Percentiles rank a stretch among this genome's conserved stretches.
These are phyloP conservation scores for Scomber colias DNA, from an alignment of 2,113 vertebrate genomes.

Conservation along the genomic window DNA sequence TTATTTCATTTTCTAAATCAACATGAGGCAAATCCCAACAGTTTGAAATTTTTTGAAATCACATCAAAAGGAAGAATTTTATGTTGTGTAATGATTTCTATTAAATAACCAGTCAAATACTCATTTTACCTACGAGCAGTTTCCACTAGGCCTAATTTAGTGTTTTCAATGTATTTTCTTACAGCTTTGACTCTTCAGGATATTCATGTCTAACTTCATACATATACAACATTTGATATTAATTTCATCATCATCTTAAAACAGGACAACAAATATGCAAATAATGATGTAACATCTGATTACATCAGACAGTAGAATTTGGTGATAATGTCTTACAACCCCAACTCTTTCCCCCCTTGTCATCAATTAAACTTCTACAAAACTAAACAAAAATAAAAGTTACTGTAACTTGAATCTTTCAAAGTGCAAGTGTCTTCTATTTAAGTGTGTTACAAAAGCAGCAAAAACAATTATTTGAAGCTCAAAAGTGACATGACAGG, in stretches of 20 bases:
- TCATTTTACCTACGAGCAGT: background rate
- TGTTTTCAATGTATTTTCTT: background rate
- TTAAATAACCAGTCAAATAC: background rate
- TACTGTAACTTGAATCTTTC: too few species aligned
- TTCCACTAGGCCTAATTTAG: background rate
- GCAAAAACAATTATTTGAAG: too few species aligned
- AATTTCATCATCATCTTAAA: background rate
- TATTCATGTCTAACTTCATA: background rate
- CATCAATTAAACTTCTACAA: too few species aligned
- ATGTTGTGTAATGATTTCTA: background rate
- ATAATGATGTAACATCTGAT: background rate
- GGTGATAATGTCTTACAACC: too few species aligned
- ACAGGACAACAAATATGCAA: background rate
- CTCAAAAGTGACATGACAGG: too few species aligned
- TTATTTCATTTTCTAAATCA: constrained; percentile 15
- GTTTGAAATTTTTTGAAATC: background rate
- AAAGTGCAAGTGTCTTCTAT: too few species aligned
- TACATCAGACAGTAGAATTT: too few species aligned
- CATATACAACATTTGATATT: constrained; percentile 1
- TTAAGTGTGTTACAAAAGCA: too few species aligned
- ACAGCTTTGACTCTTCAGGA: background rate
- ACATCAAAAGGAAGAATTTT: too few species aligned
- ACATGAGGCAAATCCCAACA: background rate
- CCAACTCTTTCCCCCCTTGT: too few species aligned
- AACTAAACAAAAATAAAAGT: too few species aligned